phyloP scores from a whole-genome alignment of 2,113 vertebrate species.

The Cercocebus atys region DNA sequence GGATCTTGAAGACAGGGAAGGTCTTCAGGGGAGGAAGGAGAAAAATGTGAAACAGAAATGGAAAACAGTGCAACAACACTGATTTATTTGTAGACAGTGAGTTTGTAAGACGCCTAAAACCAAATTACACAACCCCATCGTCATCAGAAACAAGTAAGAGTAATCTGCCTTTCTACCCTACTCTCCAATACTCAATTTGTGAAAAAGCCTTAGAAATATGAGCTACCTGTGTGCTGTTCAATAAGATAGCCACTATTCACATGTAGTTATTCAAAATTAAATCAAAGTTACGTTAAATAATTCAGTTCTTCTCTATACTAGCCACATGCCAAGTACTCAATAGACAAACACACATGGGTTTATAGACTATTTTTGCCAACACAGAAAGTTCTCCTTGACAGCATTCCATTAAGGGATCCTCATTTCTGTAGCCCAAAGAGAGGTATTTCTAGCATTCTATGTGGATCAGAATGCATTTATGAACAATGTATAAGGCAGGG shows the following conservation, averaged over 20 bases:
- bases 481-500: background rate
- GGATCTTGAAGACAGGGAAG: background rate
- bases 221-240: background rate
- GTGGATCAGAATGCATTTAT: background rate
- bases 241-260: background rate
- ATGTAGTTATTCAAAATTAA: background rate
- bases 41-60: background rate
- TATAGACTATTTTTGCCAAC: background rate
- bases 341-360: background rate
- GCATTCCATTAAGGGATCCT: background rate
- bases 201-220: background rate
- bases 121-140: accelerated
- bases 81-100: background rate
- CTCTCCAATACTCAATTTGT: background rate
- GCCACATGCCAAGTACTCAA: background rate
- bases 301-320: background rate
- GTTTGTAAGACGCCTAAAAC: background rate
- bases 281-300: background rate
- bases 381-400: background rate
- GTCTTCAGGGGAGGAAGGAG: background rate
- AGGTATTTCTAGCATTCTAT: background rate
- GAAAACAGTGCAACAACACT: background rate
- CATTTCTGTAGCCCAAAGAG: background rate
- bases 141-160: background rate
- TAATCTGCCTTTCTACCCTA: background rate